A percentile compares a stretch with the other conserved stretches of the same genome.
phyloP scores from a whole-genome alignment of 2,113 vertebrate genomes.

The Xiphias gladius region DNA sequence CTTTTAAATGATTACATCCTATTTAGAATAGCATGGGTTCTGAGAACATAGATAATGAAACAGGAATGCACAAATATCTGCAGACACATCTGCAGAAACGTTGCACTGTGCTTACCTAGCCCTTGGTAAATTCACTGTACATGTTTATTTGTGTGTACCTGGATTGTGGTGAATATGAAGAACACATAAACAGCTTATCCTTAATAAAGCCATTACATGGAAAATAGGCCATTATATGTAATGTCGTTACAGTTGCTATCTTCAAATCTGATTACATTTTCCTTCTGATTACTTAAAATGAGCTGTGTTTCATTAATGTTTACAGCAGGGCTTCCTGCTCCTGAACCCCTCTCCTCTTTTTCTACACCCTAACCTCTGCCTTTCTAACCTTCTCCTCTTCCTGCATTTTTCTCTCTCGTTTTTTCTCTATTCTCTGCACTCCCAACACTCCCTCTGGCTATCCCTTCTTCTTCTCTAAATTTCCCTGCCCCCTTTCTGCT shows the following conservation, averaged over 20 bases:
- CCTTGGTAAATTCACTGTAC: background rate
- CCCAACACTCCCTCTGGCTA: slow-evolving; percentile 26
- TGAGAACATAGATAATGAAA: background rate
- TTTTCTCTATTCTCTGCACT: slow-evolving; percentile 2
- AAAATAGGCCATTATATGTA: background rate
- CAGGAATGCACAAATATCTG: background rate
- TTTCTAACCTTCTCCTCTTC: background rate
- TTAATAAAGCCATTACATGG: background rate
- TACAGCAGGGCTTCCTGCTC: background rate
- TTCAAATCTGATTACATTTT: slow-evolving; percentile 8
- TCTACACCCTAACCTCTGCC: slow-evolving; percentile 5
- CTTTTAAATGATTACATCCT: background rate
- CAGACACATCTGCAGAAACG: background rate
- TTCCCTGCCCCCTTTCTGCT: background rate
- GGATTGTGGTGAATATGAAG: slow-evolving; percentile 17
- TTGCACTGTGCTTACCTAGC: background rate
- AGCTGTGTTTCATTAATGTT: background rate
- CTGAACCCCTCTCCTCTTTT: background rate
- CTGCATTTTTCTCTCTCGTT: background rate
- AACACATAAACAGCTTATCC: slow-evolving; percentile 12
- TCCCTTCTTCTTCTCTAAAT: slow-evolving; percentile 1
- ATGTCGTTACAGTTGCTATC: background rate
- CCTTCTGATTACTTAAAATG: slow-evolving; percentile 3
- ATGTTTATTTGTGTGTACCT: background rate
- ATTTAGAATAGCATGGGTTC: background rate